phyloP scores from a whole-genome alignment of 2,888 invertebrate species.

The Sinelater perroti region DNA sequence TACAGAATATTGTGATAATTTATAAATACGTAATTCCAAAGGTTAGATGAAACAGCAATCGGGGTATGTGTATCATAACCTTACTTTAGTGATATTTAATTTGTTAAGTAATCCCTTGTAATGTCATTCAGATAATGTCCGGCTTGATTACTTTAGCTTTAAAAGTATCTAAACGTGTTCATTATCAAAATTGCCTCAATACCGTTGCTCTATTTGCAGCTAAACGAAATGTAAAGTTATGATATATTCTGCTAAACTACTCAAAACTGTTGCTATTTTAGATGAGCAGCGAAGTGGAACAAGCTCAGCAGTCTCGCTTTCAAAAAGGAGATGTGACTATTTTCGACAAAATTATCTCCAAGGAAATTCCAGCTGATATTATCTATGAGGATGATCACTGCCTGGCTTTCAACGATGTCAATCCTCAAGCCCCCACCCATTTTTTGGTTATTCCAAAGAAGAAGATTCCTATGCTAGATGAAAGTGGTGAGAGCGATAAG shows the following conservation, averaged over 20 bases:
- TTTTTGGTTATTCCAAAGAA: conserved; percentile 85
- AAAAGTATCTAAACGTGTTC: neutral
- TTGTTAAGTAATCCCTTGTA: too few relatives aligned
- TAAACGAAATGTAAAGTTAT: neutral
- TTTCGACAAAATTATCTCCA: conserved; percentile 81
- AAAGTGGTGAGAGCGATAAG: conserved; percentile 66
- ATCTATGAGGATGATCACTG: conserved; percentile 84
- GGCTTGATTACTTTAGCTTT: too few relatives aligned
- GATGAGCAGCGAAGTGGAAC: conserved; percentile 57
- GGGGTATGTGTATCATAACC: too few relatives aligned
- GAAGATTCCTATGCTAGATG: conserved; percentile 71
- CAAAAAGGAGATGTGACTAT: conserved; percentile 64
- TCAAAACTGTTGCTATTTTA: conserved; percentile 32
- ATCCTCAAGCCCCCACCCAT: conserved; percentile 84
- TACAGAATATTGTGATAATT: too few relatives aligned
- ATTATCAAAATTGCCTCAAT: neutral
- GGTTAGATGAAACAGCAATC: too few relatives aligned
- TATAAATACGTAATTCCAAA: too few relatives aligned
- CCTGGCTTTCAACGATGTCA: conserved; percentile 81
- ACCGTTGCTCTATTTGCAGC: neutral
- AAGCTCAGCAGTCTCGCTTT: conserved; percentile 49
- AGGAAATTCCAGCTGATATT: conserved; percentile 81
- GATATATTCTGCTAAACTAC: neutral
- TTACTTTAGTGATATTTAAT: too few relatives aligned
- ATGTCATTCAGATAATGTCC: too few relatives aligned